Evolutionary conservation across 2,797 vertebrate genomes (phyloP), one percentile per base, ranked within the genome.

Genomic region (Nothura maculosa): DNA sequence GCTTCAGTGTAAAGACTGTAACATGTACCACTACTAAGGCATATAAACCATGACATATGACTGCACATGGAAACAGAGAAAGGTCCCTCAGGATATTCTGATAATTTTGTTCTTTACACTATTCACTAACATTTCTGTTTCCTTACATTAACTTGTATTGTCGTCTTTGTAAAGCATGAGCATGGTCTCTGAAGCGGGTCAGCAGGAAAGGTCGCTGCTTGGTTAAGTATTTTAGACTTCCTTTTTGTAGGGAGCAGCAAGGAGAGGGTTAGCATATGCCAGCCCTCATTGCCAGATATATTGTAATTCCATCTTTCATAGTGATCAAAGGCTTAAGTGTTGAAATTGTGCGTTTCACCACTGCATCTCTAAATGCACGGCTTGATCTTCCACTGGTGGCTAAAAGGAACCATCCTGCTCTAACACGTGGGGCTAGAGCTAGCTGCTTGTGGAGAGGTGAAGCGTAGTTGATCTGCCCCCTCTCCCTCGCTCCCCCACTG

Each of bases 201-300:
- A 91, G 47, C 42, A 75, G 89, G 81, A 94, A 73, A 81, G 78
- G 74, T 91, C 66, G 64, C 32, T 92, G 84, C 25, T 48, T 77
- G 82, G 45, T 85, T 96, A 80, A 69, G 68, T 84, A 55, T 69
- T 94, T 64, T 78, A 87, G 70, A 50, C 57, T 94, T 95, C 57
- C 45, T 91, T 24, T 83, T 90, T 28, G 34, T 2, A 38, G 3
- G 3, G 79, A 87, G 52, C 12, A 92, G 82, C 18, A 34, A 5
- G 16, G 50, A 78, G 40, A 68, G 25, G 50, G 81, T 79, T 89
- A 81, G 69, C 11, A 2, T 82, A 45, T n/a, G 30, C 40, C 1
- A 4, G 13, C 60, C 30, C n/a, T 79, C 11, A 3, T 45, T 90
- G 86, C 60, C 73, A 87, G 25, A 62, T 81, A 52, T 52, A 16